A percentile compares a stretch with the other conserved stretches of the same genome.
Conservation (phyloP, 1,140 invertebrate species). For the Drosophila santomea region DNA sequence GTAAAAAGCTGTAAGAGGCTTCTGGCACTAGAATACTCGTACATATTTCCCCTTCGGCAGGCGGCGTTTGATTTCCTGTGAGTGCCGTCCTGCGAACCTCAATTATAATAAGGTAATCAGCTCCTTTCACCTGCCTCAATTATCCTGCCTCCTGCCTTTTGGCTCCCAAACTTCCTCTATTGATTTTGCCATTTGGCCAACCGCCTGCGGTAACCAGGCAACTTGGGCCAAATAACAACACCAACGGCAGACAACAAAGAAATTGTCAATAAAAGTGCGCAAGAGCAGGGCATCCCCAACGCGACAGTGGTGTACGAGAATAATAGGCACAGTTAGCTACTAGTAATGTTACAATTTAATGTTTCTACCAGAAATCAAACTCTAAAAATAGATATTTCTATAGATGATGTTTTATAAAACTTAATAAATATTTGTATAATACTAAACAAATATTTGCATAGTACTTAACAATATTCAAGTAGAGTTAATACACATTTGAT, state of each 20-base stretch:
- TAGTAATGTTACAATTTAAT: no score
- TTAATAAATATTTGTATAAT: no score
- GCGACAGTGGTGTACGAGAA: conserved; percentile 34
- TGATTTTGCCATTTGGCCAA: conserved; percentile 58
- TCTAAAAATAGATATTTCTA: no score
- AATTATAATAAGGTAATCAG: conserved; percentile 44
- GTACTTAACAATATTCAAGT: no score
- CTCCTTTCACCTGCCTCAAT: background rate
- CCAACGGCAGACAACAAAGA: conserved; percentile 46
- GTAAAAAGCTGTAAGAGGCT: conserved; percentile 77
- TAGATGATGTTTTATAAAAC: no score
- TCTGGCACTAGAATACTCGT: background rate
- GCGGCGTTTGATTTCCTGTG: conserved; percentile 37
- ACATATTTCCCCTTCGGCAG: conserved; percentile 31
- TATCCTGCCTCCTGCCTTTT: background rate
- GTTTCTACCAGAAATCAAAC: no score
- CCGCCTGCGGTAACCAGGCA: conserved; percentile 25
- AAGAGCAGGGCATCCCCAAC: conserved; percentile 57
- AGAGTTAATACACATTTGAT: no score
- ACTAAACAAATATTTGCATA: no score
- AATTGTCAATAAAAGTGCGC: conserved; percentile 51
- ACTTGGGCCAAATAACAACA: conserved; percentile 12
- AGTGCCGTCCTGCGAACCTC: conserved; percentile 19
- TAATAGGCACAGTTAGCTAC: background rate
- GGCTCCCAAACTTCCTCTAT: conserved; percentile 39